These are phyloP conservation scores for Eledone cirrhosa DNA, from an alignment of 2,888 invertebrate genomes.

Conservation along the genomic window DNA sequence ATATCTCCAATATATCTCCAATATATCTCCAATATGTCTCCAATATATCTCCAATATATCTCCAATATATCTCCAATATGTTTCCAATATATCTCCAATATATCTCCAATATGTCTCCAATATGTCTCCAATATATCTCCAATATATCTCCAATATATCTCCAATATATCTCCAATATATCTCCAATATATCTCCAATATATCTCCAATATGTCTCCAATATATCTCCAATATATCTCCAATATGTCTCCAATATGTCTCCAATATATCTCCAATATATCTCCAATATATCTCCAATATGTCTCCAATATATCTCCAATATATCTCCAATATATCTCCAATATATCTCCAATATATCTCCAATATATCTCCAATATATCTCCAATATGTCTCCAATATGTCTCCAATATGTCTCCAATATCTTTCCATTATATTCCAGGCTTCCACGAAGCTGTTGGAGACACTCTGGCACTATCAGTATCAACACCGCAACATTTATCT, in stretches of 20 bases:
- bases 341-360: constrained; percentile 25
- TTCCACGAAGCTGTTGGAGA: constrained; percentile 67
- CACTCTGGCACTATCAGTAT: constrained; percentile 60
- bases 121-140: background rate
- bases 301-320: too few species aligned
- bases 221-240: constrained; percentile 27
- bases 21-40: too few species aligned
- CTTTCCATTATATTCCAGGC: constrained; percentile 42
- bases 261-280: background rate
- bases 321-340: background rate
- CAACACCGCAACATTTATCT: constrained; percentile 58
- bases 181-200: too few species aligned
- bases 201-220: too few species aligned
- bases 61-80: background rate
- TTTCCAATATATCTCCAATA: constrained; percentile 31
- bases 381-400: too few species aligned
- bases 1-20: constrained; percentile 29
- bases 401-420: too few species aligned
- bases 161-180: too few species aligned
- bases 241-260: too few species aligned
- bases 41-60: too few species aligned
- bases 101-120: too few species aligned
- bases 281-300: constrained; percentile 27
- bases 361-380: too few species aligned
- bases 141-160: constrained; percentile 33